Evolutionary conservation across 1,140 invertebrate genomes (phyloP), one percentile per base, ranked within the genome.

Genomic region (Thaumatotibia leucotreta): DNA sequence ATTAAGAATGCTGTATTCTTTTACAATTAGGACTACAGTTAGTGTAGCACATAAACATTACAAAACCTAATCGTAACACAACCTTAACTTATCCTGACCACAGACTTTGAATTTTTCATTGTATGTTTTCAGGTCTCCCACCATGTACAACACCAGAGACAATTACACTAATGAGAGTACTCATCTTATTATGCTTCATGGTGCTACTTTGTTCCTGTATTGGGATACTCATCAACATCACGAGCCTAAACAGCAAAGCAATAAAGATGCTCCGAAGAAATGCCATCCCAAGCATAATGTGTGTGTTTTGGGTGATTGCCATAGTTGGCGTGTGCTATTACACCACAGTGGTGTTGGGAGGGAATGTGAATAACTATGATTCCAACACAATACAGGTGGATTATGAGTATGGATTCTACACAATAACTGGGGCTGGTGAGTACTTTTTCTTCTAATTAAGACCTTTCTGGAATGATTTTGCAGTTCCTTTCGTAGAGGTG

Each of bases 371-470:
- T 67, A 85, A 87, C 50, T 82, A 80, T 72, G 80, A 86, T 54
- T 75, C 83, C 4, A 85, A 86, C 68, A 79, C 82, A 23, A 83
- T 89, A 74, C 86, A 91, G 73, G 92, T 93, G 20, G 86, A 91
- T 74, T 93, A 92, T 81, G 92, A 92, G 74, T 92, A 92, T 83
- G 92, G 92, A 65, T 92, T 91, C 75, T 93, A 92, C 66, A 92
- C 91, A 29, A 91, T 93, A 52, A 92, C 92, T 33, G 91, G 87
- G 73, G 92, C 92, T 80, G 92, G 92, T 92, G 66, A 80, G 78
- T 84, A 17, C 20, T 45, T 11, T 39, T 66, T 58, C 52, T 45
- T 35, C 14, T 45, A 6, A 3, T 45, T 45, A 45, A 11, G 5
- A n/a, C n/a, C n/a, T n/a, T n/a, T n/a, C n/a, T n/a, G n/a, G n/a